Base-by-base conservation (phyloP, 2,113 vertebrate species). In the Garra rufa region DNA sequence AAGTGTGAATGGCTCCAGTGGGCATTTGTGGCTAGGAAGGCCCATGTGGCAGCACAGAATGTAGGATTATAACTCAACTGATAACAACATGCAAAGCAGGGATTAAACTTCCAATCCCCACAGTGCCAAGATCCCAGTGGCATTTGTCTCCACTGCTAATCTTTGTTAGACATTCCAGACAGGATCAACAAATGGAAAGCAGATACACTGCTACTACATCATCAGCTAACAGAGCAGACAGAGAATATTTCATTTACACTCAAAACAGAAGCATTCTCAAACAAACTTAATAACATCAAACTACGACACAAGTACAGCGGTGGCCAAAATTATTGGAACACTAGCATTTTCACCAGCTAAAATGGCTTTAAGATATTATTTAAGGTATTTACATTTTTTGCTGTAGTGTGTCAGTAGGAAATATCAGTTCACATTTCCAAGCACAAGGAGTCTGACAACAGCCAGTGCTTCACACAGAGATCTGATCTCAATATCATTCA, bases 131-230 rank as follows among this genome's bases (percentile, higher is more conserved):
- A 86, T 85, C 88, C 84, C 69, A 87, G 44, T 5, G 78, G 74
- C 88, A 91, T 90, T 91, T 89, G 88, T 86, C 59, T 85, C 82
- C 61, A 77, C 87, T 9, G 38, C 59, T 90, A 90, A 90, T 89
- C 87, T 90, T 81, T 57, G 73, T 78, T 87, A 67, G 75, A 59
- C 85, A 89, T 89, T 89, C 78, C 50, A 83, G 78, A 86, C 61
- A 57, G 38, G 79, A 87, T 73, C 17, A 52, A 74, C 77, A 87
- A 24, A 70, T 8, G 14, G 8, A 67, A 75, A 61, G 55, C 55
- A 78, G 34, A 44, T 26, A 61, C 10, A 2, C 48, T 52, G 28
- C 26, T 55, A 34, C 63, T 21, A 7, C 38, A 81, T 24, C 4
- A 28, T 24, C 4, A 28, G 44, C 21, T 9, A 76, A 81, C 3